Base-by-base conservation (phyloP, 2,797 vertebrate genomes). In the Eospalax fontanierii region DNA sequence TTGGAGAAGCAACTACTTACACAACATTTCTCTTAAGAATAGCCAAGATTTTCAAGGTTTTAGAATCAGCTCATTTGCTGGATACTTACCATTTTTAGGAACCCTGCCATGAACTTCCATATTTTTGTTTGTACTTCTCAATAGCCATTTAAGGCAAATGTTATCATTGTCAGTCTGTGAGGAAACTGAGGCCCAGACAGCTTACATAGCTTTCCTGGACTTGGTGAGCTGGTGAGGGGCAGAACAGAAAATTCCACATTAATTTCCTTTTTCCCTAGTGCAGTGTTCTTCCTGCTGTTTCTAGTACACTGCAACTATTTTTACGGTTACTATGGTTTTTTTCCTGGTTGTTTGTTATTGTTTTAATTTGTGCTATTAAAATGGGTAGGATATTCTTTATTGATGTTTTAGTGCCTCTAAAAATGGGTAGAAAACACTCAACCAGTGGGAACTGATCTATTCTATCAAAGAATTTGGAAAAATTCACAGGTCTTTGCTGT, bases 401-500 rank as follows among this genome's bases (percentile, higher is more conserved):
- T 61, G 76, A 43, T 38, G 28, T 21, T 26, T 46, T 10, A 80
- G 18, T 33, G n/a, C 43, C 15, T 57, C 8, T n/a, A 35, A 22
- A 57, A 1, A 50, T 74, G 70, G 4, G 50, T 71, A 90, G 59
- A 75, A 96, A 90, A 15, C 43, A 54, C 7, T 87, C 9, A 73
- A n/a, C 0, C 0, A 66, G 66, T 57, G 30, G 43, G 70, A 54
- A 3, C 35, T 68, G 40, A 46, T 63, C 35, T 16, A 43, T 76
- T 63, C 35, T 16, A 43, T 76, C 16, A 24, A 50, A 66, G 43
- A 74, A 54, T 87, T 96, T 89, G 46, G 73, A 80, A 85, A 65
- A 94, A 43, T n/a, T 28, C 28, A 71, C 12, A 59, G 2, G 30
- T 80, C 24, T 89, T 93, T 89, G 66, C 66, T 57, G 79, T 90